Conservation (phyloP, 2,888 invertebrate species). For the Leptogaster cylindrica region DNA sequence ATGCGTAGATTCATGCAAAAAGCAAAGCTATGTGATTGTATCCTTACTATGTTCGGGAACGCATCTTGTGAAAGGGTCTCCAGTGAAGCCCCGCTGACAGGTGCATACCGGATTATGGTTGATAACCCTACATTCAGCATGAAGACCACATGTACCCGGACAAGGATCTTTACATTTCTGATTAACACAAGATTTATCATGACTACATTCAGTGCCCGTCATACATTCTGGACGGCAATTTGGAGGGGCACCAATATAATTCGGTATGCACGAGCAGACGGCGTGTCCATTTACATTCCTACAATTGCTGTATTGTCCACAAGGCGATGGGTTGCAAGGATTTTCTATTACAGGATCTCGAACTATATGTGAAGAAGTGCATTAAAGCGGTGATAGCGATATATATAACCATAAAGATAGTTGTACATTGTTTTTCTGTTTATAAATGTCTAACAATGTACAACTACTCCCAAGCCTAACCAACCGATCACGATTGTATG, state of each 20-base stretch:
- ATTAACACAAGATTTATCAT: constrained; percentile 79
- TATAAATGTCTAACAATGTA: too few species aligned
- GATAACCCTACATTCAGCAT: constrained; percentile 81
- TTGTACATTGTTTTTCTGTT: too few species aligned
- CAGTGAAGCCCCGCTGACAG: constrained; percentile 75
- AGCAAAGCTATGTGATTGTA: constrained; percentile 16
- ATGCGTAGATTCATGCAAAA: constrained; percentile 31
- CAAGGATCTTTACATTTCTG: constrained; percentile 84
- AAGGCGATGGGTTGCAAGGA: constrained; percentile 74
- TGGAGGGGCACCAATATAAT: constrained; percentile 80
- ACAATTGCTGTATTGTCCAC: constrained; percentile 82
- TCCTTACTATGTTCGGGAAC: constrained; percentile 70
- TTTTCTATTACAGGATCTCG: constrained; percentile 58
- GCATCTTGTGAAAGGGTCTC: constrained; percentile 83
- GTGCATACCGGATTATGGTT: constrained; percentile 87
- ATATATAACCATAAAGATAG: too few species aligned
- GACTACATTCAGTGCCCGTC: constrained; percentile 81
- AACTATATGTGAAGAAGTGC: constrained; percentile 16
- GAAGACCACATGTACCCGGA: constrained; percentile 79
- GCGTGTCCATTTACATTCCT: constrained; percentile 75
- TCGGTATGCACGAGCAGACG: constrained; percentile 79
- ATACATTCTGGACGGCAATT: constrained; percentile 82
- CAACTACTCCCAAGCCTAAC: constrained; percentile 15
- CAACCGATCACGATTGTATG: constrained; percentile 8
- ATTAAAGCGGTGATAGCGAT: constrained; percentile 24